phyloP scores from a whole-genome alignment of 2,113 vertebrate genomes.

The Elaphurus davidianus region DNA sequence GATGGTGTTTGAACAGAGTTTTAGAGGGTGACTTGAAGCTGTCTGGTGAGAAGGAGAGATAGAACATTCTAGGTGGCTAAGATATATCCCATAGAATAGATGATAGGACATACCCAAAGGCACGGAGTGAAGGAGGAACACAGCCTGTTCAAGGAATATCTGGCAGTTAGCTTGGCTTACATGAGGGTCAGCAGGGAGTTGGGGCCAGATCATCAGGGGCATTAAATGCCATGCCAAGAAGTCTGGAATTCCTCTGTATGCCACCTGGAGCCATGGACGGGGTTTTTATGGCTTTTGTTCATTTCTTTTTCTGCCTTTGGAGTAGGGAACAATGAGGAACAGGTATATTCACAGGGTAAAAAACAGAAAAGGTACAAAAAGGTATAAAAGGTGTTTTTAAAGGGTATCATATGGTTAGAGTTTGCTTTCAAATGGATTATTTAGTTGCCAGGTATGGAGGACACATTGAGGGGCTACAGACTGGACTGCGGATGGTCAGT shows the following conservation, averaged over 20 bases:
- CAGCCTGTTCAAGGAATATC: background rate
- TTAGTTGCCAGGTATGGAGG: background rate
- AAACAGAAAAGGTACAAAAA: background rate
- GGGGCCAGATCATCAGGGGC: background rate
- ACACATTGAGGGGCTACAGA: background rate
- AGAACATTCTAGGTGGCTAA: background rate
- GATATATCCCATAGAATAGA: background rate
- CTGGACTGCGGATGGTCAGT: background rate
- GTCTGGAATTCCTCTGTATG: background rate
- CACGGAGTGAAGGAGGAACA: background rate
- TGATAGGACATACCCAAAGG: background rate
- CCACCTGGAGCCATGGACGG: background rate
- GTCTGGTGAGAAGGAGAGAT: background rate
- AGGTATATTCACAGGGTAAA: background rate
- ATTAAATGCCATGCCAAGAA: background rate
- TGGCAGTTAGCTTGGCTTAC: background rate
- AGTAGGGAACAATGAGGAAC: background rate
- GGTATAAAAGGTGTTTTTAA: background rate
- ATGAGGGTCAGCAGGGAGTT: background rate
- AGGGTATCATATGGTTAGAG: background rate
- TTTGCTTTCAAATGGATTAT: constrained; percentile 6
- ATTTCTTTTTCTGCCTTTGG: constrained; percentile 30
- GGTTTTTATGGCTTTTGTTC: background rate
- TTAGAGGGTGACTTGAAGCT: background rate
- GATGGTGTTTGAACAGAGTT: background rate